A percentile compares a stretch with the other conserved stretches of the same genome.
These are phyloP conservation scores for Scolopax bukidnonensis DNA, from an alignment of 2,797 vertebrate genomes.

Conservation along the genomic window DNA sequence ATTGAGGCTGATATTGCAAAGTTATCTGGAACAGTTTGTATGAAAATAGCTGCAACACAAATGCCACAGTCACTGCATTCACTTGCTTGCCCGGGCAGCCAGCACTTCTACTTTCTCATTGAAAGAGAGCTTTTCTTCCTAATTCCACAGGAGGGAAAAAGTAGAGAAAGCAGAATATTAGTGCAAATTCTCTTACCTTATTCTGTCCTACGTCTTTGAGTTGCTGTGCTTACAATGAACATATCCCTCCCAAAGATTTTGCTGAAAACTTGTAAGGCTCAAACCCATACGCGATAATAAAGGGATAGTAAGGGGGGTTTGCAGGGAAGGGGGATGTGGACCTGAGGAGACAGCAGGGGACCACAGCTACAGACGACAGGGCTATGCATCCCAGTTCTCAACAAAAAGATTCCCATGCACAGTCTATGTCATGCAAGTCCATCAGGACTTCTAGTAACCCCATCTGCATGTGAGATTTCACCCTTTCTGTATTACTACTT, in stretches of 20 bases:
- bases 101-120: background rate
- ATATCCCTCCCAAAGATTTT: background rate
- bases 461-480: background rate
- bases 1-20: conserved; percentile 32
- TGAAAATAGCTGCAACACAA: conserved; percentile 28
- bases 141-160: background rate
- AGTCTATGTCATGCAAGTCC: background rate
- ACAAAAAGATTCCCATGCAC: background rate
- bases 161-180: background rate
- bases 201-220: background rate
- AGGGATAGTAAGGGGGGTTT: background rate
- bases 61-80: conserved; percentile 25
- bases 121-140: conserved; percentile 1
- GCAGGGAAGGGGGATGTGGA: background rate
- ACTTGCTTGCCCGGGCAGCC: background rate
- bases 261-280: background rate
- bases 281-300: background rate
- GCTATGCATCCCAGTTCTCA: background rate
- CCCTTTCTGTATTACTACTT: background rate
- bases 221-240: background rate
- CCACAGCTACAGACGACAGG: background rate
- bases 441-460: background rate
- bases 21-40: conserved; percentile 30
- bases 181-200: background rate
- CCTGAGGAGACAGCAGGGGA: background rate